Evolutionary conservation across 2,113 vertebrate species (phyloP), one percentile per base, ranked within the genome.

Genomic region (Cepphus grylle): DNA sequence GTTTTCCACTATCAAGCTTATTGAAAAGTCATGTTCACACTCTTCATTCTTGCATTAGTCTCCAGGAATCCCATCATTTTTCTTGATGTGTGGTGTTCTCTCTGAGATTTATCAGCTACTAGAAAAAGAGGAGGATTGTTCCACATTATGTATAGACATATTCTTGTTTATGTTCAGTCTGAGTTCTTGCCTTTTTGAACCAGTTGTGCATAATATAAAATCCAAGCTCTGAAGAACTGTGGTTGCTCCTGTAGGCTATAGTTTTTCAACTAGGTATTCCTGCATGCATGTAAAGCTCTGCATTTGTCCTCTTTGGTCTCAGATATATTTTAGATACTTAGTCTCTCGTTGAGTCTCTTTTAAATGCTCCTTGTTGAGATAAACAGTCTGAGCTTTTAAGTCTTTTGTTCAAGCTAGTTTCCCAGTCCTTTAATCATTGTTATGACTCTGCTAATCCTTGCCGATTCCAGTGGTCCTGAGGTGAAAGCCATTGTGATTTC

Each of bases 21-120:
- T 38, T 76, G 49, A 38, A 56, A 81, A 80, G 38, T 45, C 14
- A 1, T 0, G 1, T n/a, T 66, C 40, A 12, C 3, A 0, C 5
- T 83, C 43, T 45, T 69, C 59, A n/a, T 40, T 89, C 47, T 63
- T 79, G 34, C 16, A 8, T 47, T 52, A n/a, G 6, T 50, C 26
- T 53, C 59, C 12, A 66, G 32, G 55, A 81, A 66, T 84, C 23
- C 4, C 59, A 50, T 74, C 0, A 5, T 42, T 81, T 78, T 34
- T 59, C 36, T 63, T 43, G 17, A 8, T 18, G 9, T 7, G 7
- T 43, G 34, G 2, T 86, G 30, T 45, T 63, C 9, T 42, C 5
- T 32, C 22, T 49, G 62, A 56, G 61, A 32, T 47, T 70, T 36
- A 66, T 26, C 67, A 80, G 10, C 0, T 9, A 27, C 20, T 10